Conservation (phyloP, 1,140 invertebrate species). For the Drosophila ohnishii region DNA sequence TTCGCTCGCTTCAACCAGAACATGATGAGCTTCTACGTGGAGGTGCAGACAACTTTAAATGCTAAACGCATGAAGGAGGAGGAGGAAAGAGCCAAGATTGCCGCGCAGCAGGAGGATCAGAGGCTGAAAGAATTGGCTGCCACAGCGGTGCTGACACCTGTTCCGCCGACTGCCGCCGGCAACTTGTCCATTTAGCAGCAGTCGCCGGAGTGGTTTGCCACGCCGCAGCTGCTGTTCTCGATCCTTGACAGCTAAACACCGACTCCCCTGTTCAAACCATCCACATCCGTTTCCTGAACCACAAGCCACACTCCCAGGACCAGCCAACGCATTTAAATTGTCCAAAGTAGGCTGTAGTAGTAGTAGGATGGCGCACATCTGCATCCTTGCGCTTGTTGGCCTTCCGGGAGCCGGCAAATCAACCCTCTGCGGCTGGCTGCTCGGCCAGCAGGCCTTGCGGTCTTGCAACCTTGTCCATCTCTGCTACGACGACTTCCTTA, state of each 20-base stretch:
- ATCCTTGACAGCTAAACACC: slow-evolving; percentile 63
- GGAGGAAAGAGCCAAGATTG: slow-evolving; percentile 57
- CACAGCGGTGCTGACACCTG: slow-evolving; percentile 34
- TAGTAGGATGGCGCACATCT: slow-evolving; percentile 57
- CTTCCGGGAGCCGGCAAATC: slow-evolving; percentile 71
- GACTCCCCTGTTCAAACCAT: background rate
- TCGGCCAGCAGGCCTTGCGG: slow-evolving; percentile 12
- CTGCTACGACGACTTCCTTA: slow-evolving; percentile 67
- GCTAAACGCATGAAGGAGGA: slow-evolving; percentile 68
- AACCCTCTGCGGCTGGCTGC: slow-evolving; percentile 53
- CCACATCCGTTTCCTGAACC: slow-evolving; percentile 13
- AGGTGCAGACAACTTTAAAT: slow-evolving; percentile 75
- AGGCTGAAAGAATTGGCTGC: slow-evolving; percentile 33
- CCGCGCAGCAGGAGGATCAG: slow-evolving; percentile 51
- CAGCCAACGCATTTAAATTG: background rate
- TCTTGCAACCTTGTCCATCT: slow-evolving; percentile 57
- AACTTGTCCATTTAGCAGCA: slow-evolving; percentile 60
- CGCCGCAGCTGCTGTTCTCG: slow-evolving; percentile 56
- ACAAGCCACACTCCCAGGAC: background rate
- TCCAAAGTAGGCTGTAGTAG: background rate
- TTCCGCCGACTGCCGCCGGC: slow-evolving; percentile 15
- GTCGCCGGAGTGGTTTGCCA: slow-evolving; percentile 29
- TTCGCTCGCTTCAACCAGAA: slow-evolving; percentile 93
- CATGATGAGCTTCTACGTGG: slow-evolving; percentile 84
- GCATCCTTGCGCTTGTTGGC: slow-evolving; percentile 63